Evolutionary conservation across 1,140 invertebrate genomes (phyloP), one percentile per base, ranked within the genome.

Genomic region (Drosophila oshimai): DNA sequence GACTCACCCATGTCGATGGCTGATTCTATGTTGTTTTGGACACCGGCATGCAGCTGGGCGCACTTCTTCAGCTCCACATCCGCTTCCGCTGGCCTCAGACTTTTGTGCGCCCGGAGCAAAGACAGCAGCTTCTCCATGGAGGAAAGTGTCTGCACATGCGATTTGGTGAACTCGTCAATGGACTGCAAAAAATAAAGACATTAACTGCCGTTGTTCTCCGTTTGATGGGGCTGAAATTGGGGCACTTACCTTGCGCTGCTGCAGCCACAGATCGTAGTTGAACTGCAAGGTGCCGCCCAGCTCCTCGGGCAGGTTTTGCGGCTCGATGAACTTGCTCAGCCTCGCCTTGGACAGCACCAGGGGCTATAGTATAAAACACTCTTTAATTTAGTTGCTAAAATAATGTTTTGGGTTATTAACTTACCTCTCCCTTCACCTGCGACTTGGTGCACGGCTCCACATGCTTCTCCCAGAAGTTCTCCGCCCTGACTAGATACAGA

Each of bases 231-330:
- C 13, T 1, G 0, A 24, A 51, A 36, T 26, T 22, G 45, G 29
- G 51, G 13, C 46, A 92, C 92, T 93, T 92, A 97, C 96, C 92
- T 96, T 93, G 92, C 96, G 93, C 83, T 95, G 95, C 69, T 96
- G 94, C 73, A 97, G 94, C 97, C 97, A 98, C 74, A 95, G 93
- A 49, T 93, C 92, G 80, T 96, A 95, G 91, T 97, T 94, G 91
- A 96, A 97, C 33, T 93, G 92, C 79, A 96, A 93, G 33, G 93
- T 93, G 29, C 97, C 97, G 12, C 95, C 96, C 20, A 97, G 91
- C 75, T 97, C 96, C 69, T 93, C 93, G n/a, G 96, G 96, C 86
- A 98, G 90, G 90, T 96, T 95, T 41, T 93, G 92, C 44, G 92
- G 89, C 70, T 96, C 95, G 36, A 97, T 93, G 76, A 95, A 94